Base-by-base conservation (phyloP, 1,140 invertebrate species). In the Bombus picipes region DNA sequence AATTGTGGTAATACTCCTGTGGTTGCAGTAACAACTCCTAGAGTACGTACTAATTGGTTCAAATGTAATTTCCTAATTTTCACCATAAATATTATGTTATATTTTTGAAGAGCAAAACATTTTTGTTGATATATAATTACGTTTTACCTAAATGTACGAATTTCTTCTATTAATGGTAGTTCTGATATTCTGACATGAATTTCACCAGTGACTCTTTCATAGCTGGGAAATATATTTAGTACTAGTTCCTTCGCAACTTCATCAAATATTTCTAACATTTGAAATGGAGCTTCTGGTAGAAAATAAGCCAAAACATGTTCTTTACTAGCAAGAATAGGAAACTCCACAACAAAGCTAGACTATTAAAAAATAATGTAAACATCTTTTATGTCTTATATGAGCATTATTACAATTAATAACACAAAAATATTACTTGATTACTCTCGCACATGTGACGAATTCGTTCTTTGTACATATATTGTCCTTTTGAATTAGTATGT, bases 271-370 rank as follows among this genome's bases (percentile, higher is more conserved):
- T 98, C 97, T 22, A 99, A 94, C 97, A 99, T 99, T 96, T 99
- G 98, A 68, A 97, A 96, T 0, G 99, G 99, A 2, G 99, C 99
- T 95, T 99, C 99, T 9, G 99, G 99, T 66, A 99, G 93, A 93
- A 99, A 99, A 94, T 98, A 99, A 1, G 99, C 99, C 57, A 99
- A 95, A 3, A 99, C 98, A 94, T 99, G 98, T 93, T 99, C 98
- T 91, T 98, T 97, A 59, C 97, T 96, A 0, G 98, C 99, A 80
- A 99, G 95, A 89, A 98, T 96, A 80, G 98, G 97, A 95, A 99
- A 99, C 92, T 99, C 98, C 0, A 99, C 98, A 75, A 98, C 97
- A 94, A 99, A 98, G 89, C 98, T 99, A 9, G 98, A 97, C 94
- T 97, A 95, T 83, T 92, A 91, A 80, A 88, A 88, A 74, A 57